phyloP scores from a whole-genome alignment of 1,140 invertebrate genomes.

The Halotydeus destructor region DNA sequence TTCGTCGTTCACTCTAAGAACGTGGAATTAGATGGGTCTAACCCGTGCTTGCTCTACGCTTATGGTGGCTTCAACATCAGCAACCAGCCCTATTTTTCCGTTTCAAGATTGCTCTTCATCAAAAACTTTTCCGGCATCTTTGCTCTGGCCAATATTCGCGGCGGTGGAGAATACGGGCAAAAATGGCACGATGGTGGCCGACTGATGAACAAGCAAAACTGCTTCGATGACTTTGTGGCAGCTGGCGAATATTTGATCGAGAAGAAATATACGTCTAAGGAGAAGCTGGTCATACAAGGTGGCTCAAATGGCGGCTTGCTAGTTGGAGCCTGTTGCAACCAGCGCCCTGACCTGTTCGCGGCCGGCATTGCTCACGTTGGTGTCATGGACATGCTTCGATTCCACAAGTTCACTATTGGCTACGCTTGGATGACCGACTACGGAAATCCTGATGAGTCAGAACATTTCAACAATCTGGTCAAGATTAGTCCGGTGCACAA shows the following conservation, averaged over 20 bases:
- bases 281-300: slow-evolving; percentile 68
- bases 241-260: slow-evolving; percentile 74
- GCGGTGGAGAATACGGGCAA: slow-evolving; percentile 93
- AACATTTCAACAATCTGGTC: slow-evolving; percentile 43
- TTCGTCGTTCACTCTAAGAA: slow-evolving; percentile 72
- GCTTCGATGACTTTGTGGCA: slow-evolving; percentile 85
- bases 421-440: slow-evolving; percentile 91
- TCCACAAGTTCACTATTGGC: slow-evolving; percentile 95
- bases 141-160: slow-evolving; percentile 80
- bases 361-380: slow-evolving; percentile 76
- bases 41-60: slow-evolving; percentile 69
- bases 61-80: slow-evolving; percentile 95
- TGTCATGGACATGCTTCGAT: slow-evolving; percentile 89
- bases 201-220: slow-evolving; percentile 84
- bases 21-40: slow-evolving; percentile 37
- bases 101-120: slow-evolving; percentile 64
- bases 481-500: slow-evolving; percentile 84
- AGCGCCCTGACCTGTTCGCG: slow-evolving; percentile 81
- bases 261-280: slow-evolving; percentile 51
- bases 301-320: slow-evolving; percentile 90
- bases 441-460: slow-evolving; percentile 65
- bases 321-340: slow-evolving; percentile 76
- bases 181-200: slow-evolving; percentile 86
- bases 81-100: slow-evolving; percentile 60
- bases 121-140: slow-evolving; percentile 69